These are phyloP conservation scores for Protobothrops mucrosquamatus DNA, from an alignment of 2,113 vertebrate species.

Conservation along the genomic window DNA sequence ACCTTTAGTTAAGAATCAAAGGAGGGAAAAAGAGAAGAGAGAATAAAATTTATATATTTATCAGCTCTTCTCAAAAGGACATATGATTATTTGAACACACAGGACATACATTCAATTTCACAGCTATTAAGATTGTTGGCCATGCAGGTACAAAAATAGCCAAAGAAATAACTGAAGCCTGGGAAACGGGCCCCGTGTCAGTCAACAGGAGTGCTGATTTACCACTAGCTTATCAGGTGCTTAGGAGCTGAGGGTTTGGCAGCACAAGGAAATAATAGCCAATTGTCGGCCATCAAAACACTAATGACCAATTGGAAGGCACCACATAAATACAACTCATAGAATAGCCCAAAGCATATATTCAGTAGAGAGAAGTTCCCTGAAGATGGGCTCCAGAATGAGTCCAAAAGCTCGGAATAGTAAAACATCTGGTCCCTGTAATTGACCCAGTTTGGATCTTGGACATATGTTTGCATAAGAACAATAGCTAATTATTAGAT, in stretches of 20 bases:
- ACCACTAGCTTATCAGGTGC: background rate
- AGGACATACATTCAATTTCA: background rate
- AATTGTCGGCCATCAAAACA: background rate
- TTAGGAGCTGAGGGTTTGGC: background rate
- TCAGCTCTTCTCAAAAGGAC: background rate
- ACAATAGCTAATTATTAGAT: background rate
- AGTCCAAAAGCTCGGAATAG: background rate
- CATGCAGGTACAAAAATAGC: background rate
- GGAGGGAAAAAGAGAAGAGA: background rate
- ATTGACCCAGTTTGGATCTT: background rate
- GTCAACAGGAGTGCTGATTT: background rate
- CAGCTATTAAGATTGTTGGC: background rate
- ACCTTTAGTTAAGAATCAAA: conserved; percentile 73
- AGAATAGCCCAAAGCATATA: background rate
- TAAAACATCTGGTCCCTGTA: too few species aligned
- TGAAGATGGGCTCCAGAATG: too few species aligned
- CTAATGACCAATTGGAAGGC: background rate
- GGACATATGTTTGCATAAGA: background rate
- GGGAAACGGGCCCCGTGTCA: background rate
- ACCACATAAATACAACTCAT: background rate
- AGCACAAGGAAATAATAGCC: background rate
- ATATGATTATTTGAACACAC: background rate
- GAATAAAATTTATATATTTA: background rate
- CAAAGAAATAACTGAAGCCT: background rate
- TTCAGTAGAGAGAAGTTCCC: background rate